phyloP scores from a whole-genome alignment of 2,888 invertebrate species.

The Diogma glabrata region DNA sequence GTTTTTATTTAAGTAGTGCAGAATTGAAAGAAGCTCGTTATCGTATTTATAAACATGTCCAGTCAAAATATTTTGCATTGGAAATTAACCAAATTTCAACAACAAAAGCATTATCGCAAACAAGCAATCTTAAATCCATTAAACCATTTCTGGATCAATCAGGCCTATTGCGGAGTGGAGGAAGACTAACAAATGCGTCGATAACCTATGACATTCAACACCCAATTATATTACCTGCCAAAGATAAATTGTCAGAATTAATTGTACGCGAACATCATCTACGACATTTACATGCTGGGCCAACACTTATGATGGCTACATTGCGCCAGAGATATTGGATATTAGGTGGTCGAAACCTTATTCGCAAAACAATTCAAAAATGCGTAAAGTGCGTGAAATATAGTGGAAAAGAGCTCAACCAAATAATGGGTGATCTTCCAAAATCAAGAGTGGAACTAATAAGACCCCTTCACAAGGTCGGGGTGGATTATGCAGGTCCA shows the following conservation, averaged over 20 bases:
- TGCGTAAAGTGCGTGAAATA: neutral
- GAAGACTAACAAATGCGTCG: neutral
- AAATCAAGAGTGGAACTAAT: neutral
- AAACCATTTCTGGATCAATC: neutral
- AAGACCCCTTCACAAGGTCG: too few relatives aligned
- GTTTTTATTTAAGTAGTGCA: too few relatives aligned
- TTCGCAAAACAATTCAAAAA: neutral
- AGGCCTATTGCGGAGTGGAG: neutral
- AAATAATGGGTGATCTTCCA: conserved; percentile 18
- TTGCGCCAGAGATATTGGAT: neutral
- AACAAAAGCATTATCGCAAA: neutral
- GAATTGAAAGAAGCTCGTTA: too few relatives aligned
- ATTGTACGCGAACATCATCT: too few relatives aligned
- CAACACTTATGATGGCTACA: neutral
- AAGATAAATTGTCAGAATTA: too few relatives aligned
- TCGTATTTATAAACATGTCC: too few relatives aligned
- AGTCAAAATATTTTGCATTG: too few relatives aligned
- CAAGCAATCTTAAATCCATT: neutral
- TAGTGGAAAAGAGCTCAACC: neutral
- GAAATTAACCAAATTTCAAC: neutral
- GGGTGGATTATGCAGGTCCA: conserved; percentile 18
- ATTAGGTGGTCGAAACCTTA: neutral
- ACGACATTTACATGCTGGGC: neutral
- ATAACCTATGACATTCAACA: neutral
- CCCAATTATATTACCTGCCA: neutral